Conservation (phyloP, 2,888 invertebrate species). For the Drosophila siamana region DNA sequence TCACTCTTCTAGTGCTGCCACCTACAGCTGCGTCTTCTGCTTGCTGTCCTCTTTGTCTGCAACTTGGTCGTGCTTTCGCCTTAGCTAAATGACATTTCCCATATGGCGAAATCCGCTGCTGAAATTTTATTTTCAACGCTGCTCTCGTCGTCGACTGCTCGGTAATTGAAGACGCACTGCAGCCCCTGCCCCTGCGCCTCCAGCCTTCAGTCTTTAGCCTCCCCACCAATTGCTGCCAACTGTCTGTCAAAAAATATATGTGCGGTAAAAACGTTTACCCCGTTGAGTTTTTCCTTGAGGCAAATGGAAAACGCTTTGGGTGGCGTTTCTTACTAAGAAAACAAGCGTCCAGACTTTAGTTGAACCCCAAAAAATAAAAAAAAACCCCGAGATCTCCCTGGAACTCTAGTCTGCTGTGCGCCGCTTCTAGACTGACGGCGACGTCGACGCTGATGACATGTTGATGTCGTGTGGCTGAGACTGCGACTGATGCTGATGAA, state of each 20-base stretch:
- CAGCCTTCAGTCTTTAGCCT: no score
- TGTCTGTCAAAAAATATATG: conserved; percentile 79
- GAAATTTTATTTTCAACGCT: conserved; percentile 81
- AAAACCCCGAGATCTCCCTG: conserved; percentile 7
- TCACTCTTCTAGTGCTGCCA: not conserved
- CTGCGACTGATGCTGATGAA: conserved; percentile 69
- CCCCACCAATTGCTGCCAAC: conserved; percentile 42
- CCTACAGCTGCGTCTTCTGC: not conserved
- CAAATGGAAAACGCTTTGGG: conserved; percentile 82
- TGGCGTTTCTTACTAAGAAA: conserved; percentile 80
- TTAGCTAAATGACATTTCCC: conserved; percentile 64
- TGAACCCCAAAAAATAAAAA: not conserved
- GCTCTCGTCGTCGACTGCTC: conserved; percentile 48
- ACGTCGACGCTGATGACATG: conserved; percentile 58
- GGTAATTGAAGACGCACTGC: conserved; percentile 75
- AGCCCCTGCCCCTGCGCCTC: not conserved
- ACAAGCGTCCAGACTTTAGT: conserved; percentile 53
- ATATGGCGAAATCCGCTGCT: conserved; percentile 65
- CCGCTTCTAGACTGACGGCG: conserved; percentile 13
- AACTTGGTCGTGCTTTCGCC: conserved; percentile 23
- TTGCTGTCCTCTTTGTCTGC: not conserved
- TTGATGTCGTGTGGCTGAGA: conserved; percentile 57
- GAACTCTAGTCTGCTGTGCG: conserved; percentile 1
- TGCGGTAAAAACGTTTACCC: conserved; percentile 69
- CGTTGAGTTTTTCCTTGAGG: conserved; percentile 51